phyloP scores from a whole-genome alignment of 1,140 invertebrate species.

The Brachionus rotundiformis region DNA sequence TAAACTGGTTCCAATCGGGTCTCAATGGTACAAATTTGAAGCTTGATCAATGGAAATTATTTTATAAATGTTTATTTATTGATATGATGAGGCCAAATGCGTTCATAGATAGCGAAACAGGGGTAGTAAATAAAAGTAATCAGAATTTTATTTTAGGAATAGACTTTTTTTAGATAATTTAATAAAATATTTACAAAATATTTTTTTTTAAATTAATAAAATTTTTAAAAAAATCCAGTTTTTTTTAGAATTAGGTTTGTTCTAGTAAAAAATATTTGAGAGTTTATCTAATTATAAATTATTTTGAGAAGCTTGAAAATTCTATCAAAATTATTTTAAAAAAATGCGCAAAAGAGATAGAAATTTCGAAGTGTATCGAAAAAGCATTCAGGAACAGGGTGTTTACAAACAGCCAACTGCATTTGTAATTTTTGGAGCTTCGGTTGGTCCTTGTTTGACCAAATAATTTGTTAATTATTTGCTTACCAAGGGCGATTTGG shows the following conservation, averaged over 20 bases:
- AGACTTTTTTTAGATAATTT: background rate
- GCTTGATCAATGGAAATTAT: background rate
- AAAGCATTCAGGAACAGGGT: constrained; percentile 35
- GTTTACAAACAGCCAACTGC: constrained; percentile 55
- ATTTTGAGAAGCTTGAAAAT: background rate
- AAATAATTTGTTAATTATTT: background rate
- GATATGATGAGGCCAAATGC: background rate
- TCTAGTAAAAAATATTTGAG: background rate
- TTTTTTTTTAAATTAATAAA: too few species aligned
- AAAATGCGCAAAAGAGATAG: constrained; percentile 15
- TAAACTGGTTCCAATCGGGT: constrained; percentile 33
- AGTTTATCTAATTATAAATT: background rate
- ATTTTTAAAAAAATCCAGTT: background rate
- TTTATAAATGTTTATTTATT: background rate
- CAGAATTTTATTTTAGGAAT: constrained; percentile 10
- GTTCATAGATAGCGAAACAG: background rate
- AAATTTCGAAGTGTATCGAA: constrained; percentile 36
- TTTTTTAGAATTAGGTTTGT: background rate
- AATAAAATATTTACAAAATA: background rate
- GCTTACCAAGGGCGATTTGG: constrained; percentile 77
- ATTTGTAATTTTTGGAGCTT: constrained; percentile 64
- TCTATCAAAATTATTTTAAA: background rate
- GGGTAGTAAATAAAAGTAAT: background rate
- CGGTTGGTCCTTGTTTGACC: constrained; percentile 55
- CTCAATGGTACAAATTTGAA: background rate